phyloP scores from a whole-genome alignment of 2,888 invertebrate species.

The Reticulitermes lucifugus region DNA sequence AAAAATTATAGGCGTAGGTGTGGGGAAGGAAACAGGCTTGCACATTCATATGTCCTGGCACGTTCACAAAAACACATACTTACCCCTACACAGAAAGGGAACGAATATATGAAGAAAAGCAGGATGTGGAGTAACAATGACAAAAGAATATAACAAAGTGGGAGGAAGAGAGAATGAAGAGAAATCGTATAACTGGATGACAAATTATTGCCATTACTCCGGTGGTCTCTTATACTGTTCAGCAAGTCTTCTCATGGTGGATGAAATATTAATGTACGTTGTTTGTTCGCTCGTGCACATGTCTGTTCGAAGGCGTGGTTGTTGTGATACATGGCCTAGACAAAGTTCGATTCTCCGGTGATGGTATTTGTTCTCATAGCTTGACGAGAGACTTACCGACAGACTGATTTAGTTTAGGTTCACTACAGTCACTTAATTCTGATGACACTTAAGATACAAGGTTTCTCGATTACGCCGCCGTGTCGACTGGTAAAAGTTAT shows the following conservation, averaged over 20 bases:
- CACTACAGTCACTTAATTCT: too few relatives aligned
- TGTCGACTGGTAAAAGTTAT: too few relatives aligned
- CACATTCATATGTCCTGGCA: constrained; percentile 12
- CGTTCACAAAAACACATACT: not conserved
- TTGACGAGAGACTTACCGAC: too few relatives aligned
- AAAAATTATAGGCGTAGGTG: not conserved
- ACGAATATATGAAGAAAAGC: constrained; percentile 15
- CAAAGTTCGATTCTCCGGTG: not conserved
- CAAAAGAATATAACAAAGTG: not conserved
- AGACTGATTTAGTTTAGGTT: too few relatives aligned
- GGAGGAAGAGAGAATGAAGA: constrained; percentile 2
- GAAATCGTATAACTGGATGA: constrained; percentile 52
- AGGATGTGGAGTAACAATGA: constrained; percentile 35
- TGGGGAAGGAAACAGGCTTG: not conserved
- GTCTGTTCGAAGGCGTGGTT: not conserved
- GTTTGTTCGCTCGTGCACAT: not conserved
- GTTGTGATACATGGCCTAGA: not conserved
- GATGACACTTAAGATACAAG: too few relatives aligned
- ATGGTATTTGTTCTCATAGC: not conserved
- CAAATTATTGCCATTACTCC: constrained; percentile 54
- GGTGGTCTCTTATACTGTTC: constrained; percentile 41
- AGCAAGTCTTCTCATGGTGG: not conserved
- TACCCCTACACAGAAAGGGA: constrained; percentile 16
- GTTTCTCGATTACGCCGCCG: too few relatives aligned
- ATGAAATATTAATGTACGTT: constrained; percentile 46